These are phyloP conservation scores for Rhimphoctona megacephalus DNA, from an alignment of 2,888 invertebrate species.

Conservation along the genomic window DNA sequence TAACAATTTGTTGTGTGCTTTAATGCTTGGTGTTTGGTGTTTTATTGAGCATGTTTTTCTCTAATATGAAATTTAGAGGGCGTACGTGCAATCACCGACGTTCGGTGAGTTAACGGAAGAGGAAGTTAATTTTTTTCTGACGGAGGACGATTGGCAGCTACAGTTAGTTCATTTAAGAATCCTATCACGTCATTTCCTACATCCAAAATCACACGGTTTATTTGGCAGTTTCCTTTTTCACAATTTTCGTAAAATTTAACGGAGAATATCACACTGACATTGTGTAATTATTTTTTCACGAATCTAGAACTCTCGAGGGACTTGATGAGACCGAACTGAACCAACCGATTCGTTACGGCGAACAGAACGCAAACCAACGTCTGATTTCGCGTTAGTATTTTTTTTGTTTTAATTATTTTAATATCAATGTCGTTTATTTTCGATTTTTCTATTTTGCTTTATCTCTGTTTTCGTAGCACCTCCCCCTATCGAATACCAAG, in stretches of 20 bases:
- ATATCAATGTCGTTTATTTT: background rate
- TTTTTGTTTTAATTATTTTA: background rate
- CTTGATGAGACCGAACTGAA: conserved; percentile 1
- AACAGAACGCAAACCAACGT: background rate
- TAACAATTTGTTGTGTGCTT: background rate
- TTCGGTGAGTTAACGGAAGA: conserved; percentile 68
- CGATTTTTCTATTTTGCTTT: background rate
- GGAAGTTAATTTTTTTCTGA: conserved; percentile 61
- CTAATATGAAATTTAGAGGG: conserved; percentile 27
- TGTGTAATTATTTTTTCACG: background rate
- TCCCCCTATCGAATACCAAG: background rate
- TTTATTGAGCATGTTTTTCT: conserved; percentile 28
- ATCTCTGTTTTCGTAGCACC: background rate
- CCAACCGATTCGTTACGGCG: conserved; percentile 24
- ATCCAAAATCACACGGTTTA: background rate
- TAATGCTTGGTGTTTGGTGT: conserved; percentile 11
- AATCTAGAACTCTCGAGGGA: background rate
- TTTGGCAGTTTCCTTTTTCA: background rate
- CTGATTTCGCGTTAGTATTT: conserved; percentile 20
- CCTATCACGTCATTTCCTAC: background rate
- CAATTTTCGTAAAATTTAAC: background rate
- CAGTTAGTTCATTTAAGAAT: conserved; percentile 37
- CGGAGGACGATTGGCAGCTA: conserved; percentile 13
- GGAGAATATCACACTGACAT: background rate
- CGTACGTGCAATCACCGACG: conserved; percentile 36